Evolutionary conservation across 2,113 vertebrate species (phyloP), one percentile per base, ranked within the genome.

Genomic region (Calypte anna): DNA sequence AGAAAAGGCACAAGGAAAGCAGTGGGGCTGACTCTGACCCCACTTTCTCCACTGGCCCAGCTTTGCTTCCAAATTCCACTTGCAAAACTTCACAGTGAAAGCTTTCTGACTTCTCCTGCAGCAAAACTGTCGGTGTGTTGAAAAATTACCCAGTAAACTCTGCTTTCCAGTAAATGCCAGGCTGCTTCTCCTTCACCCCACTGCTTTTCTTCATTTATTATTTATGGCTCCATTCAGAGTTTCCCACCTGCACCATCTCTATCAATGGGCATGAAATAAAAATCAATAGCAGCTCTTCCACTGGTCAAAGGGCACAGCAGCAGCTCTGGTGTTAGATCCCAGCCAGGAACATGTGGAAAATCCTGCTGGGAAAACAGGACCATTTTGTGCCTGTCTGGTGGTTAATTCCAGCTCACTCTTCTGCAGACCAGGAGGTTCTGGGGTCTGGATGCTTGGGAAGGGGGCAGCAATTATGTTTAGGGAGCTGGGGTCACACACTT

Each of bases 241-340:
- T 76, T 92, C 67, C 78, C 81, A 93, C 91, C 78, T 91, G 86
- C 94, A 90, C 43, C 59, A 80, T 68, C 83, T 94, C 73, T 84
- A 82, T 87, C 88, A 61, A 44, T 31, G 58, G 77, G 46, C 84
- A 76, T 18, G 15, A 95, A 87, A 76, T 27, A 63, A 89, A 96
- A 95, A 93, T 90, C 95, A 90, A 86, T 76, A 77, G 59, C 90
- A 95, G 69, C 90, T 79, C 74, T 67, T 30, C 63, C 18, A 18
- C 50, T 1, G 19, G 30, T 23, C 0, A 1, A 88, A 48, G 0
- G 1, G 68, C 43, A 58, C 5, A 5, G 86, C 73, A 83, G 59
- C 63, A 81, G 68, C 43, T 54, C 82, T 19, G 15, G 31, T 44
- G 48, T 33, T 54, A 88, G 55, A 74, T 46, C 40, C 48, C 76